Evolutionary conservation across 2,888 invertebrate species (phyloP).

Genomic region (Metacarcinus magister): DNA sequence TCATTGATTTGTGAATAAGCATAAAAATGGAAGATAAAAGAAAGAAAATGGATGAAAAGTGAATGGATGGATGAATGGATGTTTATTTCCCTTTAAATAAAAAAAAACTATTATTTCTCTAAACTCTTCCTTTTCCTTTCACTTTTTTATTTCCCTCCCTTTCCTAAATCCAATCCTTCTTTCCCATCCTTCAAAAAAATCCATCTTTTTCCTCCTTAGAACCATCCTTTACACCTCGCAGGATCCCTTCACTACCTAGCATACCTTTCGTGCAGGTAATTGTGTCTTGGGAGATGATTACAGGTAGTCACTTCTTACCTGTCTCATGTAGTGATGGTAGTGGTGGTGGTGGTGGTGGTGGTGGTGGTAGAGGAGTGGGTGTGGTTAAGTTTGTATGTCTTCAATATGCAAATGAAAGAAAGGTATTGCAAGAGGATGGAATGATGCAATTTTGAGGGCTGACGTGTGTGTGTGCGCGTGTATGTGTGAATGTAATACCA

Average conservation of each 20-base stretch:
- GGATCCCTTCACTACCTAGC: background rate
- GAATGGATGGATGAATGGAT: background rate
- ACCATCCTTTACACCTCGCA: background rate
- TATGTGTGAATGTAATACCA: background rate
- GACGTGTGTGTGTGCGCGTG: conserved; percentile 9
- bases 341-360: background rate
- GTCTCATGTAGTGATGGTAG: background rate
- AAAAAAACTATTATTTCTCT: too few species aligned
- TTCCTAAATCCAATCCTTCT: too few species aligned
- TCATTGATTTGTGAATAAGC: too few species aligned
- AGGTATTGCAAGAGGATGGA: background rate
- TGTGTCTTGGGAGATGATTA: background rate
- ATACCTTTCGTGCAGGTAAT: background rate
- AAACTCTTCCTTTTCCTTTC: too few species aligned
- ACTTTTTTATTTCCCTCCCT: too few species aligned
- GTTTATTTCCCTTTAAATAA: background rate
- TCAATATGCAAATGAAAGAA: background rate
- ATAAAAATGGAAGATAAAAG: background rate
- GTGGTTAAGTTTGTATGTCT: background rate
- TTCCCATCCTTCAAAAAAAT: too few species aligned
- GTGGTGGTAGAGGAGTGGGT: background rate
- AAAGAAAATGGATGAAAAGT: background rate
- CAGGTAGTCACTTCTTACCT: background rate
- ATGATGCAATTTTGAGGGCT: background rate
- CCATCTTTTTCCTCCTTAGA: too few species aligned